Percentiles rank a stretch among this genome's conserved stretches.
Evolutionary conservation across 1,140 invertebrate genomes (phyloP).

Genomic region (Venustaconcha ellipsiformis): DNA sequence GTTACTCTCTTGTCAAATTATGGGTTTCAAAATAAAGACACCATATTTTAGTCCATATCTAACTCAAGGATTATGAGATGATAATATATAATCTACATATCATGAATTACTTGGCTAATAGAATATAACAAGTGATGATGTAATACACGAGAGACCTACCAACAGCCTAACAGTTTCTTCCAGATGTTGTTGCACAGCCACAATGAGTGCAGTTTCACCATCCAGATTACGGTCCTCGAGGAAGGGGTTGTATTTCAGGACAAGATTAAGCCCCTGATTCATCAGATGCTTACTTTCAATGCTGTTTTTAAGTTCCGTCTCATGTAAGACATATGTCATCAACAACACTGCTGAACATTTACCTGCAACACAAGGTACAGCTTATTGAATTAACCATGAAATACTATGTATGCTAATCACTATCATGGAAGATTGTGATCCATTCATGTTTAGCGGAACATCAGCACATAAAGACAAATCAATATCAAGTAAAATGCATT

Average conservation of each 20-base stretch:
- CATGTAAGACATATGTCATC: conserved; percentile 48
- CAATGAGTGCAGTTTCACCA: conserved; percentile 56
- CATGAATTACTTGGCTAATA: neutral
- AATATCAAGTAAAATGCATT: too few species aligned
- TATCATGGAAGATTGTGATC: too few species aligned
- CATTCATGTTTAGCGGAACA: too few species aligned
- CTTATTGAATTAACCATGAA: too few species aligned
- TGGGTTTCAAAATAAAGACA: neutral
- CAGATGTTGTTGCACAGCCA: conserved; percentile 57
- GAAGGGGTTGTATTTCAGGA: conserved; percentile 61
- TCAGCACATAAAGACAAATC: too few species aligned
- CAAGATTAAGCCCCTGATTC: conserved; percentile 43
- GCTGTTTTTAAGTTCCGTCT: neutral
- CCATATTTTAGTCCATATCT: conserved; percentile 2
- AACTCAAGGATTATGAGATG: conserved; percentile 1
- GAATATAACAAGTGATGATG: conserved; percentile 1
- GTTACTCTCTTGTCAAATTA: too few species aligned
- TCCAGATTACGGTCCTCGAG: conserved; percentile 57
- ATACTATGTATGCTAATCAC: too few species aligned
- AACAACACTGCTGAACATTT: conserved; percentile 62
- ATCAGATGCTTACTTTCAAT: conserved; percentile 6
- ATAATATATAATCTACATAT: neutral
- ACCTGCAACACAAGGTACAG: conserved; percentile 39
- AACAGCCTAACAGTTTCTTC: conserved; percentile 49
- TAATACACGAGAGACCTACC: conserved; percentile 43